Evolutionary conservation across 2,888 invertebrate species (phyloP).

Genomic region (Cosmia pyralina): DNA sequence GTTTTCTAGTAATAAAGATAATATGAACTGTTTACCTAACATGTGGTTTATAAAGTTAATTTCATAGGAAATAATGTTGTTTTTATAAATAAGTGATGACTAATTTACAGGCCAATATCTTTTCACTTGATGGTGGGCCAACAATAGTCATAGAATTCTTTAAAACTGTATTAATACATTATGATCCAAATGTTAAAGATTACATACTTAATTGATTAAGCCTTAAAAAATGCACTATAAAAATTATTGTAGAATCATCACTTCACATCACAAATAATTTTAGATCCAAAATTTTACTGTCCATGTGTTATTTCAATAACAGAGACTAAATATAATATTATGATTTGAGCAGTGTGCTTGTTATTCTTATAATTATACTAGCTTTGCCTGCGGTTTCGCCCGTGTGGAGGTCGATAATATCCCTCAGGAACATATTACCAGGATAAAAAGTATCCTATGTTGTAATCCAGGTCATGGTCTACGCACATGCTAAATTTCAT

Average conservation of each 20-base stretch:
- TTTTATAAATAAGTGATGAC: slow-evolving; percentile 52
- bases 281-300: not conserved
- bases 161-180: slow-evolving; percentile 2
- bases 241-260: too few species aligned
- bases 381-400: too few species aligned
- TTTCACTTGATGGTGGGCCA: not conserved
- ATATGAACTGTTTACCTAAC: slow-evolving; percentile 6
- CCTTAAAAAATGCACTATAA: not conserved
- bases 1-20: slow-evolving; percentile 18
- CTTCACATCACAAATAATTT: not conserved
- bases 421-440: too few species aligned
- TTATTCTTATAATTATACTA: not conserved
- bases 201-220: not conserved
- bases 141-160: slow-evolving; percentile 6
- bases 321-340: slow-evolving; percentile 23
- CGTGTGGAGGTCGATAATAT: too few species aligned
- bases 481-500: too few species aligned
- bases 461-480: too few species aligned
- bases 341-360: slow-evolving; percentile 18
- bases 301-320: slow-evolving; percentile 1
- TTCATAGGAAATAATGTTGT: slow-evolving; percentile 2
- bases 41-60: not conserved
- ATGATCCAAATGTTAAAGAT: not conserved
- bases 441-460: too few species aligned
- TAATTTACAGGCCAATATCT: slow-evolving; percentile 28